Percentiles rank a stretch among this genome's conserved stretches.
Conservation (phyloP, 2,888 invertebrate genomes). For the Steromphala cineraria region DNA sequence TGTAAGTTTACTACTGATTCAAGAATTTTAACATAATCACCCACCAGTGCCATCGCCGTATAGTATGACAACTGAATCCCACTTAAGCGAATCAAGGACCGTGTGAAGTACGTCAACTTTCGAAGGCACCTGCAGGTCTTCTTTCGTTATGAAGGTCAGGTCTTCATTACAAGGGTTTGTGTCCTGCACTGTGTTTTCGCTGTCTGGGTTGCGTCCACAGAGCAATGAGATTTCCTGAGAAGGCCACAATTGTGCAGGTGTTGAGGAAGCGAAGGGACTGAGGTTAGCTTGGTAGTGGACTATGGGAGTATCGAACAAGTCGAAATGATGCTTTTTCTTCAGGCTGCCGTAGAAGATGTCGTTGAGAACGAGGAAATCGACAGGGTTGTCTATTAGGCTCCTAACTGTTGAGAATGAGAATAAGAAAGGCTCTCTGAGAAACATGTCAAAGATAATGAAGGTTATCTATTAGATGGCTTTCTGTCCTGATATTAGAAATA, state of each 20-base stretch:
- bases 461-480: too few relatives aligned
- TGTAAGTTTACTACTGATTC: too few relatives aligned
- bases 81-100: not conserved
- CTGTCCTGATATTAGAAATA: too few relatives aligned
- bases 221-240: not conserved
- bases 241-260: not conserved
- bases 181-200: not conserved
- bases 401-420: not conserved
- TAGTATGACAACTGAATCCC: constrained; percentile 1
- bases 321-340: not conserved
- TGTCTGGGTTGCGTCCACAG: not conserved
- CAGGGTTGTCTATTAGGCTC: not conserved
- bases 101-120: not conserved
- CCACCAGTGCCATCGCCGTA: constrained; percentile 11
- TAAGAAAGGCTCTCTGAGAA: too few relatives aligned
- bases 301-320: not conserved
- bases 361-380: not conserved
- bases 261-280: not conserved
- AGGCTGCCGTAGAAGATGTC: not conserved
- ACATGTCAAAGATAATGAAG: too few relatives aligned
- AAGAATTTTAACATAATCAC: not conserved
- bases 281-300: not conserved
- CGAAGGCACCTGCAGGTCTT: not conserved
- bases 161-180: not conserved
- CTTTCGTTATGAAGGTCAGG: not conserved